phyloP scores from a whole-genome alignment of 1,140 invertebrate species.

The Temnothorax longispinosus region DNA sequence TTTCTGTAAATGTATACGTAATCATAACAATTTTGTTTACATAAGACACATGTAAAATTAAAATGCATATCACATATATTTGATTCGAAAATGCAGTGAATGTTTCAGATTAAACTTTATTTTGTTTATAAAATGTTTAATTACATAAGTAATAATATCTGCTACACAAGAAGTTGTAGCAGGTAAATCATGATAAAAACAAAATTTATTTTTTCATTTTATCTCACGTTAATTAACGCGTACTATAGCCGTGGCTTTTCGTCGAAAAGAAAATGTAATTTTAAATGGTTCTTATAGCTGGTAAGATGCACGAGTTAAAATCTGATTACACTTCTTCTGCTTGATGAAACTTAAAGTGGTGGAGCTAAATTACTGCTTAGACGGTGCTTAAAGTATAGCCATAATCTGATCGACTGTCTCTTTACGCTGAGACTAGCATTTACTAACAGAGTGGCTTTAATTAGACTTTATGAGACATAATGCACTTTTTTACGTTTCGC shows the following conservation, averaged over 20 bases:
- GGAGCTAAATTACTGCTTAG: slow-evolving; percentile 57
- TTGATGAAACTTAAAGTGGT: slow-evolving; percentile 50
- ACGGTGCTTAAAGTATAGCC: slow-evolving; percentile 55
- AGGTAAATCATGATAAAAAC: slow-evolving; percentile 2
- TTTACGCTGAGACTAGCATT: slow-evolving; percentile 46
- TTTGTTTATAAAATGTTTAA: slow-evolving; percentile 5
- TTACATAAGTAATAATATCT: background rate
- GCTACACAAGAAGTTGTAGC: background rate
- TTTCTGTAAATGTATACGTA: slow-evolving; percentile 8
- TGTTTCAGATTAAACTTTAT: background rate
- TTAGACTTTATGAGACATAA: slow-evolving; percentile 50
- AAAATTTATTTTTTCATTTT: slow-evolving; percentile 7
- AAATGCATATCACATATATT: background rate
- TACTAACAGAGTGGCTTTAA: slow-evolving; percentile 43
- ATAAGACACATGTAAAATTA: background rate
- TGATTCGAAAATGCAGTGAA: slow-evolving; percentile 3
- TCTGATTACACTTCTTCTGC: slow-evolving; percentile 57
- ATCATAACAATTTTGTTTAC: background rate
- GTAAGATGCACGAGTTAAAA: slow-evolving; percentile 56
- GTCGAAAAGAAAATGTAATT: slow-evolving; percentile 51
- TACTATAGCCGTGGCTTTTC: background rate
- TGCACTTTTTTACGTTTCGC: slow-evolving; percentile 16
- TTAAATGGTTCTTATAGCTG: slow-evolving; percentile 47
- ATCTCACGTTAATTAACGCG: slow-evolving; percentile 23
- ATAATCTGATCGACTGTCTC: slow-evolving; percentile 57